Conservation (phyloP, 2,113 vertebrate genomes). For the Ctenomys sociabilis region DNA sequence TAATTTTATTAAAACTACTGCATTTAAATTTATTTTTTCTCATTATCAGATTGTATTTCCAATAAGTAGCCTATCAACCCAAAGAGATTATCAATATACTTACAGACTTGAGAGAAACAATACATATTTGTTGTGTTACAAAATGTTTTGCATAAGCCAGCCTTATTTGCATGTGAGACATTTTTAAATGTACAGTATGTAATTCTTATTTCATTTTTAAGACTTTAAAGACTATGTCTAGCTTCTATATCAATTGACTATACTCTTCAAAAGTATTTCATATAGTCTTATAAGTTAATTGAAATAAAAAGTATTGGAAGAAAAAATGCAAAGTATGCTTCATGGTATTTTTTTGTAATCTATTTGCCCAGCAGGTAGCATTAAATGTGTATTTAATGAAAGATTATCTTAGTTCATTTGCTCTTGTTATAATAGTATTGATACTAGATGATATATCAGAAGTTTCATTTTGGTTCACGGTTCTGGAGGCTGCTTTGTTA, state of each 20-base stretch:
- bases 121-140: not conserved
- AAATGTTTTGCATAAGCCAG: not conserved
- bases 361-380: not conserved
- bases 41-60: not conserved
- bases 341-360: conserved; percentile 1
- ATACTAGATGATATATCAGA: not conserved
- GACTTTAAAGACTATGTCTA: not conserved
- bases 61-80: not conserved
- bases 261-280: not conserved
- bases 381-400: not conserved
- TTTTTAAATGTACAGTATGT: not conserved
- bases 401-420: not conserved
- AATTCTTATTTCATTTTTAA: conserved; percentile 1
- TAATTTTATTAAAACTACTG: not conserved
- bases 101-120: not conserved
- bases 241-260: not conserved
- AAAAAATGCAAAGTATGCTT: not conserved
- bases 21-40: not conserved
- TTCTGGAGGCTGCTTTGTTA: not conserved
- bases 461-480: not conserved
- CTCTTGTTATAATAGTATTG: not conserved
- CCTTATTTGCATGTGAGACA: not conserved
- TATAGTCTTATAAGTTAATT: not conserved
- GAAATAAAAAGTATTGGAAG: not conserved
- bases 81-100: not conserved